Percentiles rank a stretch among this genome's conserved stretches.
Conservation (phyloP, 2,797 vertebrate species). For the Lepidocolaptes lacrymiger region DNA sequence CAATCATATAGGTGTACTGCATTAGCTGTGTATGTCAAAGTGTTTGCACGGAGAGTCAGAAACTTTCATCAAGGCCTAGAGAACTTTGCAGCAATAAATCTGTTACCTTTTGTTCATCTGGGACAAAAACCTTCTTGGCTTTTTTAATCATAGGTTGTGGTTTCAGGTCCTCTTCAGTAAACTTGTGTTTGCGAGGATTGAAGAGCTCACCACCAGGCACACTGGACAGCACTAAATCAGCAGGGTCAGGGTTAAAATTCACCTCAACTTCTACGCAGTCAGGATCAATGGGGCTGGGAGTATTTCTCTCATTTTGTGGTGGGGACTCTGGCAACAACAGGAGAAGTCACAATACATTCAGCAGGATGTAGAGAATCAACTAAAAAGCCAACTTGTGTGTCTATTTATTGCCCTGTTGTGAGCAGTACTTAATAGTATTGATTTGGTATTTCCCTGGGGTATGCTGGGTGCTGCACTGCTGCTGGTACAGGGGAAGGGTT, state of each 20-base stretch:
- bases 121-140: slow-evolving; percentile 96
- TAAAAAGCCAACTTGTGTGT: neutral
- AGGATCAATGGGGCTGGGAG: slow-evolving; percentile 83
- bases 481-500: neutral
- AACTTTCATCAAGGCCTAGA: neutral
- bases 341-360: slow-evolving; percentile 38
- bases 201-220: slow-evolving; percentile 95
- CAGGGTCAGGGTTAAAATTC: slow-evolving; percentile 93
- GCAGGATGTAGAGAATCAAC: neutral
- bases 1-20: neutral
- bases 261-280: slow-evolving; percentile 89
- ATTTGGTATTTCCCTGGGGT: neutral
- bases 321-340: slow-evolving; percentile 79
- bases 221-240: slow-evolving; percentile 93
- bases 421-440: neutral
- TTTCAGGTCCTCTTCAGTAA: slow-evolving; percentile 93
- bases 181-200: slow-evolving; percentile 94
- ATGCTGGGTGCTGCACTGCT: neutral
- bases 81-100: neutral
- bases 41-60: neutral
- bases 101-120: slow-evolving; percentile 92
- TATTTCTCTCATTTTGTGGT: slow-evolving; percentile 77
- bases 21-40: neutral
- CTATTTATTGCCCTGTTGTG: neutral
- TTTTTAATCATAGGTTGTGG: slow-evolving; percentile 99